These are phyloP conservation scores for Dascillus cervinus DNA, from an alignment of 2,888 invertebrate species.

Conservation along the genomic window DNA sequence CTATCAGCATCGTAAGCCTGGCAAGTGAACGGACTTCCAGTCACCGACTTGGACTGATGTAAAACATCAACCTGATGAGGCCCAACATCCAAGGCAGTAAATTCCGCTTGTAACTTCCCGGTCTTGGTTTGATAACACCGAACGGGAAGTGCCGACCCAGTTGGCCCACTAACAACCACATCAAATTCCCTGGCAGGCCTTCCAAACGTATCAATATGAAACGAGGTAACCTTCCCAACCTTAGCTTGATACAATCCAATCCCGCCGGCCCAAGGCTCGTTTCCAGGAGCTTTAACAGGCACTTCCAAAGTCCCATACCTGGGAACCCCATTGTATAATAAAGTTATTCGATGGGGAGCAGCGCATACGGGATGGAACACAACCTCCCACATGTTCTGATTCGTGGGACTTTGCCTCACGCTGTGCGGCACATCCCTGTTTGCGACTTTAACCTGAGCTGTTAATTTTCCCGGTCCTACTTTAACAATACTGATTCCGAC, in stretches of 20 bases:
- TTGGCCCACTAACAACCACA: conserved; percentile 63
- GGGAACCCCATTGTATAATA: conserved; percentile 82
- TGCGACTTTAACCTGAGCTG: conserved; percentile 73
- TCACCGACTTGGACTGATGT: conserved; percentile 81
- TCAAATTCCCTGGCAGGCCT: conserved; percentile 83
- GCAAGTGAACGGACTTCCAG: conserved; percentile 90
- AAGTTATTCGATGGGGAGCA: conserved; percentile 78
- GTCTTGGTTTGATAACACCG: conserved; percentile 94
- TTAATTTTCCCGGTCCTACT: conserved; percentile 79
- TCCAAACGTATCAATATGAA: conserved; percentile 83
- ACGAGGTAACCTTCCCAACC: conserved; percentile 73
- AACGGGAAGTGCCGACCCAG: conserved; percentile 40
- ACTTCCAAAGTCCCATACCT: conserved; percentile 52
- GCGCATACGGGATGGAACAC: conserved; percentile 83
- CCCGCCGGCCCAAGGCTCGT: conserved; percentile 56
- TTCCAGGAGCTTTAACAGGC: conserved; percentile 39
- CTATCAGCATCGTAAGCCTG: conserved; percentile 84
- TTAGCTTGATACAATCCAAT: conserved; percentile 80
- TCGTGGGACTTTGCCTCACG: conserved; percentile 61
- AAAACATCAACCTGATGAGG: conserved; percentile 69
- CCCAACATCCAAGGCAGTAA: conserved; percentile 71
- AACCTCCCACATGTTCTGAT: conserved; percentile 70
- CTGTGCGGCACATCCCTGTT: conserved; percentile 76
- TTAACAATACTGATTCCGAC: conserved; percentile 55
- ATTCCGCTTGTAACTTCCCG: conserved; percentile 91